Base-by-base conservation (phyloP, 2,113 vertebrate genomes). In the Orcinus orca region DNA sequence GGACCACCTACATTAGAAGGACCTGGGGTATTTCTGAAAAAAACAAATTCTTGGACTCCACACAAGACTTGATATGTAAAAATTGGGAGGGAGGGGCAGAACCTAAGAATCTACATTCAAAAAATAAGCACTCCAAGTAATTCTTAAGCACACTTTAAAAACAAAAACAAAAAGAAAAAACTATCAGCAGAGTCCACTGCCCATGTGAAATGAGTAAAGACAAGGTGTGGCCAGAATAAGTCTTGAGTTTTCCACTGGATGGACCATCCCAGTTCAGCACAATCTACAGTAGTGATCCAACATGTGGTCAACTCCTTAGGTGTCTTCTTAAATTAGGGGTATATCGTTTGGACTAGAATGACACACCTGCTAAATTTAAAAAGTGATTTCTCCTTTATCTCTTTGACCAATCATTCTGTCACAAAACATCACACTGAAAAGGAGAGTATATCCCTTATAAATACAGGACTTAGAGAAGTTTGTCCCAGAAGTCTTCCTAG, bases 381-480 rank as follows among this genome's bases (percentile, higher is more conserved):
- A 73, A 60, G 6, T 83, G 33, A 29, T 21, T 92, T 93, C 9
- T 92, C 25, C 85, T 93, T 85, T 80, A 5, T 81, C 44, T 86
- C 38, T 60, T 10, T 44, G 53, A 63, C 36, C 44, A 85, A 55
- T 60, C 26, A 20, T 53, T 89, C 58, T 53, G n/a, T 85, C 73
- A 86, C 18, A 41, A 20, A 92, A n/a, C 44, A 67, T 31, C 62
- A 25, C 9, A 38, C 26, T 23, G 55, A 21, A 50, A 79, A 90
- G 74, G 53, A 82, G 6, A 76, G 58, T 25, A 50, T 41, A 65
- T 44, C 63, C 60, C 29, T 88, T 60, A 41, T 33, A 80, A 88
- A 82, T 23, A 68, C 0, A 77, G 18, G 36, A 73, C 20, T 62
- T 62, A n/a, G 44, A 70, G 87, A 58, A 44, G 50, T 87, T 26